phyloP scores from a whole-genome alignment of 2,797 vertebrate genomes.

The Erethizon dorsatum region DNA sequence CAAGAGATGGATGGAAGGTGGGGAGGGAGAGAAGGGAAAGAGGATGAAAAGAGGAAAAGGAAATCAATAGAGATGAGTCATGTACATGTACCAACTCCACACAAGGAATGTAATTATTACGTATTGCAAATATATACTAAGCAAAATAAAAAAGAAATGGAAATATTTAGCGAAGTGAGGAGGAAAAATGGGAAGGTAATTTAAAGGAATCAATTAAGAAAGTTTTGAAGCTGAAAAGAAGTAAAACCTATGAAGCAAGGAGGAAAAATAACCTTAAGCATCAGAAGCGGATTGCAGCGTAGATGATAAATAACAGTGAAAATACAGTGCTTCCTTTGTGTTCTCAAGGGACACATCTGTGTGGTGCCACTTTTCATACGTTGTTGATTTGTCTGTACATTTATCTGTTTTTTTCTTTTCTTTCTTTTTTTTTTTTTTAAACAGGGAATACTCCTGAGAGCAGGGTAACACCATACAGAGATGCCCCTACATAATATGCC shows the following conservation, averaged over 20 bases:
- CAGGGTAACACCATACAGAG: neutral
- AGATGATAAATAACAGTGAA: neutral
- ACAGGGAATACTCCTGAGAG: neutral
- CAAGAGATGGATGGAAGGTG: neutral
- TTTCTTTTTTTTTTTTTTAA: neutral
- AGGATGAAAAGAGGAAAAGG: neutral
- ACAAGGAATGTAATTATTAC: neutral
- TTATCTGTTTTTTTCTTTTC: neutral
- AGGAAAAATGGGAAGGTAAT: conserved; percentile 12
- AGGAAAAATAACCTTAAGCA: neutral
- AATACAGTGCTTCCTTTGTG: neutral
- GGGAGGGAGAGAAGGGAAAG: conserved; percentile 11
- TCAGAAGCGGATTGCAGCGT: conserved; percentile 21
- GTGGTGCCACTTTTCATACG: neutral
- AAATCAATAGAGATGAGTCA: neutral
- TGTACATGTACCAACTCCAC: neutral
- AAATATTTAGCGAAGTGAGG: neutral
- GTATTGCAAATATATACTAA: neutral
- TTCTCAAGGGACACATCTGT: neutral
- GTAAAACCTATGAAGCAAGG: neutral
- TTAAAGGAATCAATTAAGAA: neutral
- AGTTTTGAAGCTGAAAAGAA: conserved; percentile 11
- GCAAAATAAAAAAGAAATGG: neutral
- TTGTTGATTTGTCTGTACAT: neutral
- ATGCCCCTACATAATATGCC: neutral